Evolutionary conservation across 2,797 vertebrate species (phyloP).

Genomic region (Acropternis orthonyx): DNA sequence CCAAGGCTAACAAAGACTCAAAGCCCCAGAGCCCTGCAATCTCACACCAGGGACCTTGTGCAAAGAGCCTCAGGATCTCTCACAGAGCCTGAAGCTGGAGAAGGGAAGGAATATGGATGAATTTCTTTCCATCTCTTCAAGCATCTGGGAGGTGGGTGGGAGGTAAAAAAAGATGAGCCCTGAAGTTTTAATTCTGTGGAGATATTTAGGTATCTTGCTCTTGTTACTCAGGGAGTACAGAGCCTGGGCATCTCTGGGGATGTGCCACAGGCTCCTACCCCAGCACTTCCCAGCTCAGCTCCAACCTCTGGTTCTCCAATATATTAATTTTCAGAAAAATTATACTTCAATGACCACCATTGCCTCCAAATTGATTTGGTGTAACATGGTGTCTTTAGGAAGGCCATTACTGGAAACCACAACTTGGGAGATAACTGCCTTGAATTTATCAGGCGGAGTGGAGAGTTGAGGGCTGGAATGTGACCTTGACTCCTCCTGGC

Average conservation of each 20-base stretch:
- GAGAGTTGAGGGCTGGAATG: background rate
- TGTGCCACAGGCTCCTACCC: background rate
- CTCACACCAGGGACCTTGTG: background rate
- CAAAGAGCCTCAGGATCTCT: constrained; percentile 27
- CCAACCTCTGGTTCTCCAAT: background rate
- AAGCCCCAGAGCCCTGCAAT: background rate
- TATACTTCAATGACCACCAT: too few relatives aligned
- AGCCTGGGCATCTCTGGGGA: background rate
- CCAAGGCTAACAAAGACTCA: accelerated
- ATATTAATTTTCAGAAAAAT: background rate
- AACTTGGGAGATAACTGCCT: background rate
- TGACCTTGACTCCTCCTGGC: background rate
- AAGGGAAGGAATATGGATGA: background rate
- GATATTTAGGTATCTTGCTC: constrained; percentile 64
- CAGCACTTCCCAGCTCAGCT: background rate
- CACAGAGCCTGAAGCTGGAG: background rate
- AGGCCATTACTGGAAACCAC: background rate
- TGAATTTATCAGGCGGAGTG: background rate
- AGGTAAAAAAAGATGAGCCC: constrained; percentile 64
- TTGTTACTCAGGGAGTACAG: constrained; percentile 16
- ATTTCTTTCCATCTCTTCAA: constrained; percentile 43
- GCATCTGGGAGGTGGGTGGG: constrained; percentile 65
- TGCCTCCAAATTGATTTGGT: background rate
- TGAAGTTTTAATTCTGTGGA: constrained; percentile 53
- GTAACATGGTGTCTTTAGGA: background rate